These are phyloP conservation scores for Monochamus alternatus DNA, from an alignment of 2,888 invertebrate species.

Conservation along the genomic window DNA sequence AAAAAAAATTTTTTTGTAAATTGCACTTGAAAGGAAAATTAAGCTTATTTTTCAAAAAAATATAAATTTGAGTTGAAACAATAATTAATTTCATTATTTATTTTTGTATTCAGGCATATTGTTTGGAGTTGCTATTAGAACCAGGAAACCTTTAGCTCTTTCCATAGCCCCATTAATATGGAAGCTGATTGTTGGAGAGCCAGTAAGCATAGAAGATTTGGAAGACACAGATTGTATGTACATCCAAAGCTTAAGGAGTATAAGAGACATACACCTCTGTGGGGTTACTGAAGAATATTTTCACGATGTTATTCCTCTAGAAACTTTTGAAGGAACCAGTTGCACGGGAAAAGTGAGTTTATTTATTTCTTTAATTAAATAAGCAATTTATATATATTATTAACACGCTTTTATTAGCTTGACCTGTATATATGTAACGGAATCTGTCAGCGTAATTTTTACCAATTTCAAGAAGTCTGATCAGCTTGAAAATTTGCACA, in stretches of 20 bases:
- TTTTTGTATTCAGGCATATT: slow-evolving; percentile 71
- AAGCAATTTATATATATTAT: too few relatives aligned
- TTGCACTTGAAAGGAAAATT: too few relatives aligned
- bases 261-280: slow-evolving; percentile 75
- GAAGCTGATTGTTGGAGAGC: slow-evolving; percentile 77
- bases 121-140: slow-evolving; percentile 78
- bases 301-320: slow-evolving; percentile 77
- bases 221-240: slow-evolving; percentile 77
- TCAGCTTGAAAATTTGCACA: too few relatives aligned
- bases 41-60: too few relatives aligned
- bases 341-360: slow-evolving; percentile 72
- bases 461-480: too few relatives aligned
- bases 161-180: slow-evolving; percentile 77
- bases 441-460: too few relatives aligned
- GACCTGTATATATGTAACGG: too few relatives aligned
- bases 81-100: too few relatives aligned
- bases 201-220: slow-evolving; percentile 75
- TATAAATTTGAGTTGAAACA: too few relatives aligned
- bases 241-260: slow-evolving; percentile 75
- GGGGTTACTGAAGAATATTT: slow-evolving; percentile 76
- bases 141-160: slow-evolving; percentile 78
- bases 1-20: too few relatives aligned
- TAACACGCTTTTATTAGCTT: too few relatives aligned
- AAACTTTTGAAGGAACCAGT: slow-evolving; percentile 77
- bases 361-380: too few relatives aligned